Base-by-base conservation (phyloP, 1,140 invertebrate species). In the Pachyrhynchus sulphureomaculatus region DNA sequence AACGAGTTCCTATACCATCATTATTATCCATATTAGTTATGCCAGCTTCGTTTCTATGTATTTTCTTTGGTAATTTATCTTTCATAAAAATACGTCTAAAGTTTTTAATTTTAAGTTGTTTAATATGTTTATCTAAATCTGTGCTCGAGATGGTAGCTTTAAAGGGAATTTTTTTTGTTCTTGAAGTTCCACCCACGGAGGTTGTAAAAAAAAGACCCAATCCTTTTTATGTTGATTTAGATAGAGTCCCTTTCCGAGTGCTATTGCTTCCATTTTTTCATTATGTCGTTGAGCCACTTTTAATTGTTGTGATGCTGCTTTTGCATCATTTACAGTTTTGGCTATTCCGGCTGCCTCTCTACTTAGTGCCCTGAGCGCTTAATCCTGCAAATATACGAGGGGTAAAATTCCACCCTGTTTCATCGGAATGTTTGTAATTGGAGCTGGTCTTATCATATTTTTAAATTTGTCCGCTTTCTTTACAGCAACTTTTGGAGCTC, bases 341-440 rank as follows among this genome's bases (percentile, higher is more conserved):
- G 65, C 69, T 15, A 76, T 68, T 29, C 62, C 65, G 10, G 73
- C 61, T 18, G 70, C 69, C 1, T 72, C 72, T 10, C 69, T 71
- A 12, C 66, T 49, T 48, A 78, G 29, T 6, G 62, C 62, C 45
- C 76, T 74, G 12, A 18, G 73, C 76, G 13, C 67, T 72, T 17
- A 78, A 55, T 32, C 71, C 74, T 6, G 75, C 72, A 62, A 76
- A 72, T 58, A 78, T 62, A 20, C 76, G 76, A 67, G 67, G 23
- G 72, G 72, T 51, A 76, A 59, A 41, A 76, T 9, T 29, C 26
- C 26, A 29, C 26, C 26, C 12, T 29, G 26, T 10, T 29, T 29
- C n/a, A n/a, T n/a, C 26, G 26, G 26, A 10, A 29, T 29, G 6
- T 6, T 6, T 9, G 12, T 6, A 9, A 29, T 29, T 1, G 6